phyloP scores from a whole-genome alignment of 2,797 vertebrate species.

The Ceryle rudis region DNA sequence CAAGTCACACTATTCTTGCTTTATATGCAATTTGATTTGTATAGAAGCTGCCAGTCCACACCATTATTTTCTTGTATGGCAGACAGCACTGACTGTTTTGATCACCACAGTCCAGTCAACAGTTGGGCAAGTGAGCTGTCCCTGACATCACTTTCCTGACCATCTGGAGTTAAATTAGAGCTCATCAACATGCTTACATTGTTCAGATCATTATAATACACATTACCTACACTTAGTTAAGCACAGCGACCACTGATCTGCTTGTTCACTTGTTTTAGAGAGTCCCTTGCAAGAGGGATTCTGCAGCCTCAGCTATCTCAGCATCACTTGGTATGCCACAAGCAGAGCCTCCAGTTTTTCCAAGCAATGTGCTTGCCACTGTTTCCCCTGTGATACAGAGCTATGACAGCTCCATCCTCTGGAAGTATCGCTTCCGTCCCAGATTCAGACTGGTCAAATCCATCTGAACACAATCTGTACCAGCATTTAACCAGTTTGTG shows the following conservation, averaged over 20 bases:
- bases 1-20: neutral
- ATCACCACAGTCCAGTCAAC: neutral
- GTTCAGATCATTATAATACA: neutral
- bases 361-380: neutral
- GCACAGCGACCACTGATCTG: neutral
- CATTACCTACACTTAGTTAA: neutral
- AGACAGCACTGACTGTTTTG: neutral
- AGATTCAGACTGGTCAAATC: neutral
- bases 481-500: neutral
- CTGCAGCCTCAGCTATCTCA: neutral
- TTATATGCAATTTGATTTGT: neutral
- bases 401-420: neutral
- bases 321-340: neutral
- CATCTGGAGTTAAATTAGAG: slow-evolving; percentile 52
- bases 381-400: neutral
- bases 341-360: neutral
- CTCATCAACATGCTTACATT: neutral
- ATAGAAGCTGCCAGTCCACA: neutral
- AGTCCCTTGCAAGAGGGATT: neutral
- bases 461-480: neutral
- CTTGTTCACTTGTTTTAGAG: neutral
- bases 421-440: rapidly evolving
- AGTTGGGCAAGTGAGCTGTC: neutral
- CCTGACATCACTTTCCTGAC: slow-evolving; percentile 3
- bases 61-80: neutral